These are phyloP conservation scores for Trissolcus brochymenae DNA, from an alignment of 2,888 invertebrate species.

Conservation along the genomic window DNA sequence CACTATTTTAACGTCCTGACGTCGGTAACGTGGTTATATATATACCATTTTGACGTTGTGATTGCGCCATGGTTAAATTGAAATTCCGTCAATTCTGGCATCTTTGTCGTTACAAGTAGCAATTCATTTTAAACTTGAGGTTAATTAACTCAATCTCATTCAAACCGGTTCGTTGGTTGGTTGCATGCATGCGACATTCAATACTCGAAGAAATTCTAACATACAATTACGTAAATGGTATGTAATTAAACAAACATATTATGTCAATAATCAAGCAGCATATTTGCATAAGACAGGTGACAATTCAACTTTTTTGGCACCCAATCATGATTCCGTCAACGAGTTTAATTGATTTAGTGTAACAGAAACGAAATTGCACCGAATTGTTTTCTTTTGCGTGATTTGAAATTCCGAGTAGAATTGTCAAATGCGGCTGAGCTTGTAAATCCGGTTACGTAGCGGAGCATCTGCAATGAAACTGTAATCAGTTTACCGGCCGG, in stretches of 20 bases:
- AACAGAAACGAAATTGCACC: constrained; percentile 2
- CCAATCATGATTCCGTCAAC: neutral
- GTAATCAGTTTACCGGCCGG: constrained; percentile 32
- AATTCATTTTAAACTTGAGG: constrained; percentile 68
- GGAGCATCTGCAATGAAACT: constrained; percentile 42
- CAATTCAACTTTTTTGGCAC: constrained; percentile 8
- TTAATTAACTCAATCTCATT: constrained; percentile 70
- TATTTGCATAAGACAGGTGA: constrained; percentile 28
- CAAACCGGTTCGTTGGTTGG: constrained; percentile 69
- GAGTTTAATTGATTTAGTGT: constrained; percentile 1
- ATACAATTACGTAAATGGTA: constrained; percentile 67
- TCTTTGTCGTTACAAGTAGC: constrained; percentile 55
- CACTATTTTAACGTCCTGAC: constrained; percentile 64
- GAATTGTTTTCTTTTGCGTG: constrained; percentile 19
- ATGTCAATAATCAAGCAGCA: constrained; percentile 57
- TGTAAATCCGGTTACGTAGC: constrained; percentile 35
- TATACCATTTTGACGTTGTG: constrained; percentile 57
- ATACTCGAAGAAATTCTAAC: constrained; percentile 54
- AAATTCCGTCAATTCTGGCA: constrained; percentile 65
- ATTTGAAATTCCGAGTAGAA: constrained; percentile 21
- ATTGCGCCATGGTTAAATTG: constrained; percentile 68
- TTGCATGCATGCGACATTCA: constrained; percentile 33
- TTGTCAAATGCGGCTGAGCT: constrained; percentile 22
- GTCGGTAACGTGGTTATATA: constrained; percentile 44
- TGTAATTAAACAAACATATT: constrained; percentile 62